Percentiles rank a stretch among this genome's conserved stretches.
Evolutionary conservation across 2,797 vertebrate genomes (phyloP).

Genomic region (Pterois miles): DNA sequence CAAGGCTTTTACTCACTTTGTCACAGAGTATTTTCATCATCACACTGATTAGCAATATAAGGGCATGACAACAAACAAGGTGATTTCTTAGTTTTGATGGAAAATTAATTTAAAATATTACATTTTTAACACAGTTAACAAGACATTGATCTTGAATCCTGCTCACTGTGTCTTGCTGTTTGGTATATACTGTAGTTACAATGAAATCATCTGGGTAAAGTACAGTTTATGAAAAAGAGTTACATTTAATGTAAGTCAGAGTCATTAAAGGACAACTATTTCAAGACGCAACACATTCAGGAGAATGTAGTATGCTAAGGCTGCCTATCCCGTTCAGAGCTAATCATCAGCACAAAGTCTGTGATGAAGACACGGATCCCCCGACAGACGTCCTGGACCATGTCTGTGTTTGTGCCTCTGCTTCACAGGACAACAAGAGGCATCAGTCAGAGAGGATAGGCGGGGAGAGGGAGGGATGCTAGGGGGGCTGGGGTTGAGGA

Average conservation of each 20-base stretch:
- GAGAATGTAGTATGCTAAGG: constrained; percentile 4
- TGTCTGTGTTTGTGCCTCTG: constrained; percentile 60
- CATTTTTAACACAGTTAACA: constrained; percentile 1
- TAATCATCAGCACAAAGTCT: constrained; percentile 61
- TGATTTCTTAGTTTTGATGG: neutral
- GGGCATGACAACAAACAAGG: neutral
- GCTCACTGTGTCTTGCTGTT: neutral
- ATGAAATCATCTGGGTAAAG: neutral
- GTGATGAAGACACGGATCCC: constrained; percentile 67
- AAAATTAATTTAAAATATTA: neutral
- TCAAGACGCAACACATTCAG: neutral
- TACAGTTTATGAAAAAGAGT: neutral
- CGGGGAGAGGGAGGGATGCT: constrained; percentile 43
- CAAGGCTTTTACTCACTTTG: neutral
- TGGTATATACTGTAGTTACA: neutral
- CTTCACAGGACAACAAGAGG: constrained; percentile 62
- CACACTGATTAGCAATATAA: neutral
- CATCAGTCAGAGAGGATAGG: constrained; percentile 63
- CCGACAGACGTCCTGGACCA: constrained; percentile 65
- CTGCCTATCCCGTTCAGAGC: constrained; percentile 40
- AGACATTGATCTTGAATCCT: neutral
- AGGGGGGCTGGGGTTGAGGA: constrained; percentile 45
- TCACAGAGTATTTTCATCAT: neutral
- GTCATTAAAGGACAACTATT: constrained; percentile 10
- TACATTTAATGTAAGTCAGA: neutral